Evolutionary conservation across 35 echinoderm and acorn worm genomes (phyloP).

Genomic region (Patiria miniata): DNA sequence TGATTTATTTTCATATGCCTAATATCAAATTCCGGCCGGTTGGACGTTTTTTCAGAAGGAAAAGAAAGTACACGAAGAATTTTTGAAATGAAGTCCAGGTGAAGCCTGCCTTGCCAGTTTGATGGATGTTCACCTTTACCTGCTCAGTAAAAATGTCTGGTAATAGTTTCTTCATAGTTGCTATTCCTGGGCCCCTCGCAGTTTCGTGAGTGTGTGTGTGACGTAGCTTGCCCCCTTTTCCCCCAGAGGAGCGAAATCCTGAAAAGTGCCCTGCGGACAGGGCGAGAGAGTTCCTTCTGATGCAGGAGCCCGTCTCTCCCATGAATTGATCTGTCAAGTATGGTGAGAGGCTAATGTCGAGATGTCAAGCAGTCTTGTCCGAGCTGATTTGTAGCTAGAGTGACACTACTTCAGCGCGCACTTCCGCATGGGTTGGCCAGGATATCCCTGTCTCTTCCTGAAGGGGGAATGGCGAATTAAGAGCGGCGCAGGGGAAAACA

Average conservation of each 20-base stretch:
- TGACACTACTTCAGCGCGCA: slow-evolving; percentile 17
- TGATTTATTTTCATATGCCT: too few species aligned
- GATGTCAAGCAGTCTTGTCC: neutral
- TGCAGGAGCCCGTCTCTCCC: neutral
- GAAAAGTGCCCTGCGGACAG: neutral
- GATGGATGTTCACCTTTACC: too few species aligned
- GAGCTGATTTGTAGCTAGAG: slow-evolving; percentile 14
- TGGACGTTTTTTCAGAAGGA: too few species aligned
- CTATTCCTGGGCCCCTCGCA: too few species aligned
- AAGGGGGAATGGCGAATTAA: slow-evolving; percentile 19
- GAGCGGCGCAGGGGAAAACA: slow-evolving; percentile 21
- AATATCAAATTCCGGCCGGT: too few species aligned
- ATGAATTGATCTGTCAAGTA: slow-evolving; percentile 31
- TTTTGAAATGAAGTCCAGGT: too few species aligned
- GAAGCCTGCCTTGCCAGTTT: too few species aligned
- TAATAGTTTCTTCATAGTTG: too few species aligned
- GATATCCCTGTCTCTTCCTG: neutral
- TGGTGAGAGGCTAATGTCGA: slow-evolving; percentile 24
- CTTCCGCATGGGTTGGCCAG: slow-evolving; percentile 31
- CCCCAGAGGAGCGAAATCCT: neutral
- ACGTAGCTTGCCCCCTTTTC: neutral
- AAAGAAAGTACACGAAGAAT: too few species aligned
- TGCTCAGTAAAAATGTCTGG: too few species aligned
- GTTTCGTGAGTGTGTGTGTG: neutral
- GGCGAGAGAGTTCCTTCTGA: neutral